A percentile compares a stretch with the other conserved stretches of the same genome.
These are phyloP conservation scores for Lochmaea crataegi DNA, from an alignment of 2,888 invertebrate genomes.

Conservation along the genomic window DNA sequence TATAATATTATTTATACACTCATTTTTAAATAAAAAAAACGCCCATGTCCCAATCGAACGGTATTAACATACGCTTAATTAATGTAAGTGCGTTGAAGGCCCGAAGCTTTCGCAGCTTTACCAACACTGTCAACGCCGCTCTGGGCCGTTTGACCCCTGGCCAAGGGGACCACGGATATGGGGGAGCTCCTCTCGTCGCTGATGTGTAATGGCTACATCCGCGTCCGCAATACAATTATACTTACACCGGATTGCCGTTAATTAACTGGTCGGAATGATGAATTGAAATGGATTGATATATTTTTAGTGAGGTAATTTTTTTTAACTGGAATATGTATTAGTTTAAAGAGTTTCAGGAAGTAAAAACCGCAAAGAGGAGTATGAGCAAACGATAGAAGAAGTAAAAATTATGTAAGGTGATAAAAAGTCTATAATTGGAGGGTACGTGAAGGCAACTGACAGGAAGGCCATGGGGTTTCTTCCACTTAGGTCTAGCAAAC, in stretches of 20 bases:
- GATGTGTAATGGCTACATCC: conserved; percentile 58
- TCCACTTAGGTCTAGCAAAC: no score
- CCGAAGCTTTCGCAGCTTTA: conserved; percentile 43
- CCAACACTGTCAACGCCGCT: neutral
- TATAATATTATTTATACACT: neutral
- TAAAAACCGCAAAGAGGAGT: neutral
- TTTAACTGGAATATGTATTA: neutral
- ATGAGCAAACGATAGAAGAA: neutral
- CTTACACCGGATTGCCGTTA: conserved; percentile 57
- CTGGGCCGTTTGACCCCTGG: conserved; percentile 58
- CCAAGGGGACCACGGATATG: conserved; percentile 49
- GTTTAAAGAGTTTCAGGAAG: neutral
- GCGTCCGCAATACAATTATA: conserved; percentile 41
- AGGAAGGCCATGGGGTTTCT: no score
- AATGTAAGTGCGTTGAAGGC: conserved; percentile 57
- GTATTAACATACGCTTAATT: conserved; percentile 49
- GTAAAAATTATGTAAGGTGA: no score
- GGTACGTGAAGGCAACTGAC: no score
- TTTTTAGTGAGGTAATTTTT: no score
- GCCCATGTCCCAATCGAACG: neutral
- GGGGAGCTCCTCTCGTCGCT: conserved; percentile 44
- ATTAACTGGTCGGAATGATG: conserved; percentile 49
- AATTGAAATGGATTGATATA: conserved; percentile 8
- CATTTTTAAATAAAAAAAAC: neutral
- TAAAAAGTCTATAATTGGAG: no score